Conservation (phyloP, 2,113 vertebrate genomes). For the Plestiodon gilberti region DNA sequence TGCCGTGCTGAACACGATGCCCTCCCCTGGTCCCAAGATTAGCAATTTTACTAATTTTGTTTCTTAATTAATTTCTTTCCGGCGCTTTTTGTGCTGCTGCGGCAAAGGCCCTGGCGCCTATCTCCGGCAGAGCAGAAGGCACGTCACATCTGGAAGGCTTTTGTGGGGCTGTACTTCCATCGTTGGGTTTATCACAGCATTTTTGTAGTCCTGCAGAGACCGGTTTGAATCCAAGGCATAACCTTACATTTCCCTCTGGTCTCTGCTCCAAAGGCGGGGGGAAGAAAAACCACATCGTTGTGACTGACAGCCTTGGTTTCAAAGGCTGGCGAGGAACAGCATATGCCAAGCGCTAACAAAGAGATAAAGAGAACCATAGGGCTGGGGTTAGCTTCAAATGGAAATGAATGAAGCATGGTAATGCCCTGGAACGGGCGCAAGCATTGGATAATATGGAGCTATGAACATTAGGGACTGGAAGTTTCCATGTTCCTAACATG, state of each 20-base stretch:
- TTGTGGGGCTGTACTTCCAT: conserved; percentile 52
- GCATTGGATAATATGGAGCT: background rate
- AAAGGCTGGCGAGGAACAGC: conserved; percentile 7
- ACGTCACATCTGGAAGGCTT: conserved; percentile 55
- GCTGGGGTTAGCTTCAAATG: background rate
- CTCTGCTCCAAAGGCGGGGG: conserved; percentile 47
- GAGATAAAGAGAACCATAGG: too few species aligned
- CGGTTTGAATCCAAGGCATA: conserved; percentile 60
- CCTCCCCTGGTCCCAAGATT: background rate
- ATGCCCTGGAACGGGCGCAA: background rate
- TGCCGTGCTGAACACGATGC: background rate
- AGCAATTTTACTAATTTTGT: conserved; percentile 36
- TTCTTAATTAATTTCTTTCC: conserved; percentile 42
- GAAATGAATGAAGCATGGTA: too few species aligned
- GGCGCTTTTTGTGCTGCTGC: background rate
- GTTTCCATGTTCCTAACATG: background rate
- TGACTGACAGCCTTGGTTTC: conserved; percentile 43
- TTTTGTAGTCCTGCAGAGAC: conserved; percentile 58
- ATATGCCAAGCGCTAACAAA: conserved; percentile 1
- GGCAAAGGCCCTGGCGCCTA: conserved; percentile 29
- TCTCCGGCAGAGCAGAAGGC: conserved; percentile 59
- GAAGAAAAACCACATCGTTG: conserved; percentile 37
- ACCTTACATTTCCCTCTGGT: conserved; percentile 50
- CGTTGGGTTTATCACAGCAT: conserved; percentile 59
- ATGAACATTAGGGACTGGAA: too few species aligned